These are phyloP conservation scores for Carabus problematicus DNA, from an alignment of 2,888 invertebrate genomes.

Conservation along the genomic window DNA sequence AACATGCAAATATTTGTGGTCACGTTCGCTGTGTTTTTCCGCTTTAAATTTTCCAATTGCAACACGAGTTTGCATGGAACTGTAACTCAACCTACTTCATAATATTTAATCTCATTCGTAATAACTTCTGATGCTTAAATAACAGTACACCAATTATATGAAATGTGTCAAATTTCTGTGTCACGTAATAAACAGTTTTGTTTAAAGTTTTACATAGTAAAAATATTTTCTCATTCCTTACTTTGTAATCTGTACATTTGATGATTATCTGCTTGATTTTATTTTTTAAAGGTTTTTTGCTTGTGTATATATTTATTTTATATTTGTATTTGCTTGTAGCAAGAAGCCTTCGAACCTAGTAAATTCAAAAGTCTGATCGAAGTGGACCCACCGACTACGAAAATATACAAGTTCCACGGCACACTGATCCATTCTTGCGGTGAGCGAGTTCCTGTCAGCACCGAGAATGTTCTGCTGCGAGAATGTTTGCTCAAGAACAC, in stretches of 20 bases:
- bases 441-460: conserved; percentile 79
- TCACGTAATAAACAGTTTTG: too few relatives aligned
- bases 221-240: too few relatives aligned
- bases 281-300: too few relatives aligned
- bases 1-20: neutral
- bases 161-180: too few relatives aligned
- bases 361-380: conserved; percentile 86
- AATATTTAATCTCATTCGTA: neutral
- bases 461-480: conserved; percentile 89
- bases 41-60: neutral
- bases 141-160: too few relatives aligned
- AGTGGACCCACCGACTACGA: conserved; percentile 94
- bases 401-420: conserved; percentile 94
- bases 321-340: conserved; percentile 60
- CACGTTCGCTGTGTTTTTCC: neutral
- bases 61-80: conserved; percentile 6
- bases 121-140: too few relatives aligned
- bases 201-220: too few relatives aligned
- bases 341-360: conserved; percentile 76
- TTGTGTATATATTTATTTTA: too few relatives aligned
- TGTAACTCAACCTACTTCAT: conserved; percentile 17
- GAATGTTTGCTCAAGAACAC: conserved; percentile 97
- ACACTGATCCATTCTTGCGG: conserved; percentile 83
- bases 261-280: too few relatives aligned
- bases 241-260: too few relatives aligned